These are phyloP conservation scores for Onchidella celtica DNA, from an alignment of 2,888 invertebrate genomes.

Conservation along the genomic window DNA sequence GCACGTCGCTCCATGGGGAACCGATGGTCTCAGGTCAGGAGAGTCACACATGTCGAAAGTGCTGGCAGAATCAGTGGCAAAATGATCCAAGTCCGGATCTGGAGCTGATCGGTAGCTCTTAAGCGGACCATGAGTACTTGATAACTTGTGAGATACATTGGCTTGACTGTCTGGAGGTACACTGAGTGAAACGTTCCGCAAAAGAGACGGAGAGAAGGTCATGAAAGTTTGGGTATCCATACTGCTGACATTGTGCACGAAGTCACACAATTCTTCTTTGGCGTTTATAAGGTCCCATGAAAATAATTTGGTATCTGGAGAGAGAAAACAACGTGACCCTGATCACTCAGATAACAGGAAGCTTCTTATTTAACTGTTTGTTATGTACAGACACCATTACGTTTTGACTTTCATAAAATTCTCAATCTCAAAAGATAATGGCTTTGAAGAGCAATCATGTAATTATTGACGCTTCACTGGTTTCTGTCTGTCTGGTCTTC, in stretches of 20 bases:
- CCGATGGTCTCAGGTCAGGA: not conserved
- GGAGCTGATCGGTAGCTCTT: not conserved
- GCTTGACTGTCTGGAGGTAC: not conserved
- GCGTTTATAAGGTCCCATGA: constrained; percentile 41
- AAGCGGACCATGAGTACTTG: not conserved
- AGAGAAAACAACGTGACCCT: not conserved
- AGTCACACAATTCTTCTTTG: constrained; percentile 11
- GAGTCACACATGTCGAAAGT: not conserved
- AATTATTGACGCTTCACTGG: too few species aligned
- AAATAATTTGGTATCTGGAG: constrained; percentile 11
- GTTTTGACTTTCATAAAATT: too few species aligned
- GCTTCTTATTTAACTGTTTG: too few species aligned
- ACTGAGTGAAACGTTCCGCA: not conserved
- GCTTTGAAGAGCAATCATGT: too few species aligned
- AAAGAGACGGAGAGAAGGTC: constrained; percentile 13
- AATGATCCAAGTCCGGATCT: not conserved
- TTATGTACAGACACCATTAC: too few species aligned
- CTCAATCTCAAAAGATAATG: too few species aligned
- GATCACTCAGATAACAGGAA: too few species aligned
- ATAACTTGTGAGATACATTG: not conserved
- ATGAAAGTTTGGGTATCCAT: not conserved
- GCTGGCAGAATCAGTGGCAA: not conserved
- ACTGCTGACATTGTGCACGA: not conserved
- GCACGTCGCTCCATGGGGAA: not conserved
- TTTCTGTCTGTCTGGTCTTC: too few species aligned